Evolutionary conservation across 2,113 vertebrate species (phyloP).

Genomic region (Phaethornis superciliosus): DNA sequence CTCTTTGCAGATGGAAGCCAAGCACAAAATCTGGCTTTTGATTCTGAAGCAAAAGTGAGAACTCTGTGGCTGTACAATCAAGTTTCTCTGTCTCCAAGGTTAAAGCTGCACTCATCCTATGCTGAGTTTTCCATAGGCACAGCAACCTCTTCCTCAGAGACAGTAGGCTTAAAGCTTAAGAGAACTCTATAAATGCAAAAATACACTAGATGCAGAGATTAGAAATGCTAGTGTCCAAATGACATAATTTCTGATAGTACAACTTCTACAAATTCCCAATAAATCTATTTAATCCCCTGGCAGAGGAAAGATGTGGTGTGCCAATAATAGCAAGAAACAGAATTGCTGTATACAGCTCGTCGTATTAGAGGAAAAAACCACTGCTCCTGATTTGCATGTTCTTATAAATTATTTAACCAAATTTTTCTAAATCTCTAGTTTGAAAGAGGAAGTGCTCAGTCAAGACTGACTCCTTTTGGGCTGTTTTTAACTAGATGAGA

Average conservation of each 20-base stretch:
- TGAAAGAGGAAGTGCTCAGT: conserved; percentile 63
- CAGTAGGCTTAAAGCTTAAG: not conserved
- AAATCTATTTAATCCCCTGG: not conserved
- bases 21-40: not conserved
- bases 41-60: not conserved
- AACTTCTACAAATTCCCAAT: not conserved
- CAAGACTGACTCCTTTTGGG: conserved; percentile 57
- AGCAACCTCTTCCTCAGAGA: not conserved
- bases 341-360: not conserved
- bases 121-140: not conserved
- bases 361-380: not conserved
- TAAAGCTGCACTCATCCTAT: not conserved
- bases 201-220: not conserved
- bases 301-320: not conserved
- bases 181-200: not conserved
- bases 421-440: not conserved
- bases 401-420: not conserved
- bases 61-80: not conserved
- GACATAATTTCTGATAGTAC: not conserved
- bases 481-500: conserved; percentile 68
- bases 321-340: not conserved
- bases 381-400: not conserved
- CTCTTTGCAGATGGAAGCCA: not conserved
- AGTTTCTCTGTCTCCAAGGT: not conserved
- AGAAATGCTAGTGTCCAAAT: not conserved